Evolutionary conservation across 2,113 vertebrate genomes (phyloP).

Genomic region (Epinephelus fuscoguttatus): DNA sequence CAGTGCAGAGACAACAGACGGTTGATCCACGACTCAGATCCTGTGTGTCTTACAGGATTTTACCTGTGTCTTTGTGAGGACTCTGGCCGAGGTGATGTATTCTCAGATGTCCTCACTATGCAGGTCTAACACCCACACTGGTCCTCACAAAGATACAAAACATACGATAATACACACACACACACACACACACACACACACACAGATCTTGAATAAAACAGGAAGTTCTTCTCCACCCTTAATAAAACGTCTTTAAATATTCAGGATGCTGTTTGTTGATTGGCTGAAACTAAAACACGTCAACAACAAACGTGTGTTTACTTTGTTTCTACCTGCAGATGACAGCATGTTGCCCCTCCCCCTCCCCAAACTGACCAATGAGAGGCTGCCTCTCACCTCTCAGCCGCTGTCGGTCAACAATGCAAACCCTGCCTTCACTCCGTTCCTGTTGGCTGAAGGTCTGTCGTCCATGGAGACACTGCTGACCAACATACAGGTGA

Average conservation of each 20-base stretch:
- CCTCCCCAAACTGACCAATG: conserved; percentile 89
- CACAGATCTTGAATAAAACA: neutral
- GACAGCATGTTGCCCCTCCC: conserved; percentile 89
- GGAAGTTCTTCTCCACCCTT: neutral
- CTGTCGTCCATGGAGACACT: conserved; percentile 93
- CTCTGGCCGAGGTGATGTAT: too few species aligned
- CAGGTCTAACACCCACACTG: too few species aligned
- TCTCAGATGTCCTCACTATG: too few species aligned
- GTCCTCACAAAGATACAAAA: neutral
- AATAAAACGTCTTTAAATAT: conserved; percentile 6
- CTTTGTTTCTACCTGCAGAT: conserved; percentile 79
- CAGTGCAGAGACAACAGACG: too few species aligned
- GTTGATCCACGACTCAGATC: too few species aligned
- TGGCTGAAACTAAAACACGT: too few species aligned
- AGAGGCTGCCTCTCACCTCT: conserved; percentile 89
- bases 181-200: neutral
- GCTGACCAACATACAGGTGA: conserved; percentile 93
- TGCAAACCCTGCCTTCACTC: conserved; percentile 83
- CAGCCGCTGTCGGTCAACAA: conserved; percentile 83
- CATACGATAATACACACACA: too few species aligned
- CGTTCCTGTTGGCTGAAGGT: conserved; percentile 90
- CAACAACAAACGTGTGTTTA: neutral
- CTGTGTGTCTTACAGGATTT: too few species aligned
- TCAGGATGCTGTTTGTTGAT: neutral
- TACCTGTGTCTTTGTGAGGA: too few species aligned